These are phyloP conservation scores for Arizona elegans DNA, from an alignment of 2,113 vertebrate species.

Conservation along the genomic window DNA sequence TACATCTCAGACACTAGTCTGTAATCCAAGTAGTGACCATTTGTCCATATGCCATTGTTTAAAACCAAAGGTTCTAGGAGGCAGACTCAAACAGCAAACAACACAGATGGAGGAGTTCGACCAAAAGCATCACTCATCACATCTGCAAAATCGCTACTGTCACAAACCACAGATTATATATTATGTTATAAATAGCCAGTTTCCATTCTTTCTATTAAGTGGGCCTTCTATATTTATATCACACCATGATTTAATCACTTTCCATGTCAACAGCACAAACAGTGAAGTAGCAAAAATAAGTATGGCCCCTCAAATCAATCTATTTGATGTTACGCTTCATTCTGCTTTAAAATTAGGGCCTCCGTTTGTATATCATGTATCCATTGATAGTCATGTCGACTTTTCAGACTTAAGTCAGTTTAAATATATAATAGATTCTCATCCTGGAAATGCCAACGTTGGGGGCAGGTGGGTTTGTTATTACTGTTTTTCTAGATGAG, in stretches of 20 bases:
- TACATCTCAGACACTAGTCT: not conserved
- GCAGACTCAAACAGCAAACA: not conserved
- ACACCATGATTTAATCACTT: not conserved
- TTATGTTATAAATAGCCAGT: not conserved
- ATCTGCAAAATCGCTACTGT: not conserved
- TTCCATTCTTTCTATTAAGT: not conserved
- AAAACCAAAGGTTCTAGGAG: not conserved
- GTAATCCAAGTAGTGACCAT: not conserved
- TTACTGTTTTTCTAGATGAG: not conserved
- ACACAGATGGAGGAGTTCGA: not conserved
- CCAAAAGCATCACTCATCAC: not conserved
- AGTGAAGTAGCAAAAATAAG: not conserved
- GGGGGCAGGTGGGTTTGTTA: not conserved
- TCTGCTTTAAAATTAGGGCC: not conserved
- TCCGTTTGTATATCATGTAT: not conserved
- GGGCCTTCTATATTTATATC: not conserved
- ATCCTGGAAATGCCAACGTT: not conserved
- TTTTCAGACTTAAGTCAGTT: not conserved
- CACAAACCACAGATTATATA: not conserved
- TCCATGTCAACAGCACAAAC: not conserved
- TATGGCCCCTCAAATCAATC: not conserved
- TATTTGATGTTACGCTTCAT: not conserved
- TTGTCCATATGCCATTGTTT: not conserved
- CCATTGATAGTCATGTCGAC: not conserved
- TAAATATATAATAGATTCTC: not conserved